Percentiles rank a stretch among this genome's conserved stretches.
phyloP scores from a whole-genome alignment of 2,888 invertebrate species.

The Steinernema scapterisci region DNA sequence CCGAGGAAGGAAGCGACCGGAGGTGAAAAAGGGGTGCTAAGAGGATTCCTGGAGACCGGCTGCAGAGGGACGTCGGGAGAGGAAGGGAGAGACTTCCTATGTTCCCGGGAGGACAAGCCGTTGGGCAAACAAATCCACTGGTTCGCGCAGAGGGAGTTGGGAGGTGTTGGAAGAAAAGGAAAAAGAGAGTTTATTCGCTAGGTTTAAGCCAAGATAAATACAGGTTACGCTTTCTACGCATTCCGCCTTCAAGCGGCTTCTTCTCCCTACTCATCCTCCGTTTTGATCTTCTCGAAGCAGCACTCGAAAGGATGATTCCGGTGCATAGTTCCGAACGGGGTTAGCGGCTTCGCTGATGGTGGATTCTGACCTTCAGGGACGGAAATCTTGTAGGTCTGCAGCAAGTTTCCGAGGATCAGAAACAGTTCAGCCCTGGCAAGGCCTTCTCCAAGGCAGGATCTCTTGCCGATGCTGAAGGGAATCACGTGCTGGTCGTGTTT shows the following conservation, averaged over 20 bases:
- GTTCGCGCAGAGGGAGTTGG: background rate
- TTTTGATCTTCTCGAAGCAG: background rate
- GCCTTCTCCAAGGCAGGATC: slow-evolving; percentile 50
- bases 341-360: background rate
- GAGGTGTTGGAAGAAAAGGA: no score
- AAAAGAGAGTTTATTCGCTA: no score
- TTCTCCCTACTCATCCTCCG: background rate
- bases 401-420: slow-evolving; percentile 10
- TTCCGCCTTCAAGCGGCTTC: no score
- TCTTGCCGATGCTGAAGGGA: slow-evolving; percentile 52
- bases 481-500: slow-evolving; percentile 44
- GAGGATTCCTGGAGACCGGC: slow-evolving; percentile 27
- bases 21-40: background rate
- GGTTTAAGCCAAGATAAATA: no score
- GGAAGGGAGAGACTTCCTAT: slow-evolving; percentile 14
- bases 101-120: background rate
- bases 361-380: slow-evolving; percentile 2
- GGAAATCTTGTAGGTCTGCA: slow-evolving; percentile 14
- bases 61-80: background rate
- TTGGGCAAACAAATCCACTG: slow-evolving; percentile 15
- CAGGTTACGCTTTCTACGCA: no score
- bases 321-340: slow-evolving; percentile 1
- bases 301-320: background rate
- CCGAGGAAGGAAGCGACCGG: background rate
- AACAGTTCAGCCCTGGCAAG: slow-evolving; percentile 35